Conservation (phyloP, 2,113 vertebrate species). For the Syrrhaptes paradoxus region DNA sequence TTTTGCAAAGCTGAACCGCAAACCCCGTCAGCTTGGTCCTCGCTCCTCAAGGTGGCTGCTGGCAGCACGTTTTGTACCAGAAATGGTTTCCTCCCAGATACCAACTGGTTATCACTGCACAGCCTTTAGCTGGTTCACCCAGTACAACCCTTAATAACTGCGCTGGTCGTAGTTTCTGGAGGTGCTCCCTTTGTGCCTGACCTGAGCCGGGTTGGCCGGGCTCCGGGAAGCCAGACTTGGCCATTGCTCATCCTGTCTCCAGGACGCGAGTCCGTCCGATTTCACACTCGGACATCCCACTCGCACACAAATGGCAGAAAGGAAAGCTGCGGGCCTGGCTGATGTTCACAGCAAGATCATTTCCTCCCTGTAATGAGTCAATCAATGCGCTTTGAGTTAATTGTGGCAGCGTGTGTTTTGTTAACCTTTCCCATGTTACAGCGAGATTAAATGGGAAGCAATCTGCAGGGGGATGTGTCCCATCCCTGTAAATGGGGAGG, state of each 20-base stretch:
- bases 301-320: neutral
- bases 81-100: neutral
- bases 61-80: neutral
- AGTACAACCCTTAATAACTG: neutral
- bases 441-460: neutral
- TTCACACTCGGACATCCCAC: neutral
- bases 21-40: neutral
- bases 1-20: neutral
- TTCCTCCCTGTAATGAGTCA: neutral
- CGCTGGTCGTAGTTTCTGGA: neutral
- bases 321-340: neutral
- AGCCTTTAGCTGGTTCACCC: neutral
- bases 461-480: neutral
- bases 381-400: neutral
- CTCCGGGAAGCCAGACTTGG: neutral
- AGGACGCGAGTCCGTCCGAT: rapidly evolving
- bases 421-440: slow-evolving; percentile 10
- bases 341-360: neutral
- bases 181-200: neutral
- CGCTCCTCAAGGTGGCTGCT: neutral
- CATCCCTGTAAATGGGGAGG: slow-evolving; percentile 2
- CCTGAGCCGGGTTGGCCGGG: neutral
- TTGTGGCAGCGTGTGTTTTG: neutral
- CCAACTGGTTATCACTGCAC: rapidly evolving
- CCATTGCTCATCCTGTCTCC: neutral